phyloP scores from a whole-genome alignment of 2,888 invertebrate species.

The Leucophenga maculata region DNA sequence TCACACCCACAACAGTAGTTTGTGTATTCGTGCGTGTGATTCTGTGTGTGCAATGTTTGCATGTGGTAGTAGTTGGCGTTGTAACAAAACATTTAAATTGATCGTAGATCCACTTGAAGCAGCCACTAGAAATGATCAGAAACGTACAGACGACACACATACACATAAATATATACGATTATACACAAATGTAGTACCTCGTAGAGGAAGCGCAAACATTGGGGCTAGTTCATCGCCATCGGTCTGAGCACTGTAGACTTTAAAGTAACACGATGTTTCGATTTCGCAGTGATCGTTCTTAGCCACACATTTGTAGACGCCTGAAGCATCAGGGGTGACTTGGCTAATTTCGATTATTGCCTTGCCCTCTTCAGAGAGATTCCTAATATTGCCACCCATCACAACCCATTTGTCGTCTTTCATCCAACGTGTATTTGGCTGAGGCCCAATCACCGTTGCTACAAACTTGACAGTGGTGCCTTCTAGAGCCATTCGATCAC shows the following conservation, averaged over 20 bases:
- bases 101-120: slow-evolving; percentile 29
- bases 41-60: slow-evolving; percentile 19
- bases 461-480: slow-evolving; percentile 84
- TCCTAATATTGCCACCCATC: slow-evolving; percentile 76
- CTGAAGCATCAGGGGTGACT: slow-evolving; percentile 79
- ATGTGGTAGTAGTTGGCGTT: slow-evolving; percentile 42
- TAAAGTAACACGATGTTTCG: slow-evolving; percentile 80
- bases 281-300: slow-evolving; percentile 82
- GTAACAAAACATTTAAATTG: slow-evolving; percentile 41
- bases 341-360: slow-evolving; percentile 82
- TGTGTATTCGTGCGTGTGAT: slow-evolving; percentile 15
- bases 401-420: slow-evolving; percentile 79
- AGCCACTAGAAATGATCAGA: slow-evolving; percentile 31
- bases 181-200: slow-evolving; percentile 74
- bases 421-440: slow-evolving; percentile 82
- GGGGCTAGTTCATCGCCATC: slow-evolving; percentile 71
- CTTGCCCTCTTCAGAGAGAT: slow-evolving; percentile 79
- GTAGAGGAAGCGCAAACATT: slow-evolving; percentile 75
- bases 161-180: too few species aligned
- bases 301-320: slow-evolving; percentile 87
- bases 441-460: slow-evolving; percentile 83
- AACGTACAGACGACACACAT: slow-evolving; percentile 31
- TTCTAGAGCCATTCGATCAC: slow-evolving; percentile 83
- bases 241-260: slow-evolving; percentile 68
- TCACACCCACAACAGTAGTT: slow-evolving; percentile 35